Evolutionary conservation across 2,797 vertebrate species (phyloP).

Genomic region (Urocyon cinereoargenteus): DNA sequence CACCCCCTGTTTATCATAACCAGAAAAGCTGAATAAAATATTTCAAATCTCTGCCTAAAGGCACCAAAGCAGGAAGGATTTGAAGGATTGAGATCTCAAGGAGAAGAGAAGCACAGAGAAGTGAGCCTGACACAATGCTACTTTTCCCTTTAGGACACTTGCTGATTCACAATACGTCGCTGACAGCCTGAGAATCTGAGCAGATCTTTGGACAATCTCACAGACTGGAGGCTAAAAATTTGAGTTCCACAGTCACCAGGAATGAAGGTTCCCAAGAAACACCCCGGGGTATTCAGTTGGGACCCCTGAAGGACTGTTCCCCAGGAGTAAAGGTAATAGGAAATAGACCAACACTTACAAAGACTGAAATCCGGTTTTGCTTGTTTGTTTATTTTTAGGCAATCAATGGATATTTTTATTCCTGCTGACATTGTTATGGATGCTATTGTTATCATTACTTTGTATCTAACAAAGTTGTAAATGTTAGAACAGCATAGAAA

Average conservation of each 20-base stretch:
- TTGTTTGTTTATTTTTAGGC: background rate
- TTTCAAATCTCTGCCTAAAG: background rate
- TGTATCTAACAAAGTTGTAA: background rate
- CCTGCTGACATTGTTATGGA: background rate
- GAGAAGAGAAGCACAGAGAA: background rate
- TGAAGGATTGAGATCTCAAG: background rate
- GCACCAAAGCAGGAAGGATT: background rate
- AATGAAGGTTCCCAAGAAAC: background rate
- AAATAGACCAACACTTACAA: constrained; percentile 15
- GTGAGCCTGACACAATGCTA: background rate
- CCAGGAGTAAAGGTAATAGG: background rate
- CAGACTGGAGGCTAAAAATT: background rate
- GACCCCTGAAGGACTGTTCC: background rate
- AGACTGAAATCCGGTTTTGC: background rate
- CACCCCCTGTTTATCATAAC: background rate
- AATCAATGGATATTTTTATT: background rate
- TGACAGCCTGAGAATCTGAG: background rate
- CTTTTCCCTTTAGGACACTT: background rate
- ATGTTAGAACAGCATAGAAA: background rate
- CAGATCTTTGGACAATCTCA: background rate
- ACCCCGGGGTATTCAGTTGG: background rate
- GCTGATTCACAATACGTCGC: background rate
- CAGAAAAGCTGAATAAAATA: constrained; percentile 34
- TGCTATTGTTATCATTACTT: background rate
- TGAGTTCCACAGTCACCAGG: background rate